Base-by-base conservation (phyloP, 2,797 vertebrate species). In the Glossophaga mutica region DNA sequence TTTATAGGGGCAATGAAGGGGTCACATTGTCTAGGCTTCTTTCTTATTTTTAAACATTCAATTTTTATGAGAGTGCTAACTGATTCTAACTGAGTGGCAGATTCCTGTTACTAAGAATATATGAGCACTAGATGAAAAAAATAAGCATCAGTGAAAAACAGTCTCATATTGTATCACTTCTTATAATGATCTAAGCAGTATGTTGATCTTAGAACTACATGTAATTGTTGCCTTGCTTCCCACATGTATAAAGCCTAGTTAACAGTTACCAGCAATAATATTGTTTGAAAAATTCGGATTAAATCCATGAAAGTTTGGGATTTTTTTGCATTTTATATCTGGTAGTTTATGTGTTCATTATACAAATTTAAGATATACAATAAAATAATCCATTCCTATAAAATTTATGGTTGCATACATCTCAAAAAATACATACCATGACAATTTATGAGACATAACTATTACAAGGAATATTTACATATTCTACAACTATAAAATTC, bases 51-150 rank as follows among this genome's bases (percentile, higher is more conserved):
- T 83, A 67, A 90, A 48, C 34, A 83, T 89, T 90, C 59, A 83
- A 52, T 70, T 84, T 97, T 93, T 87, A 82, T 59, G 29, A 21
- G 32, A 73, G 26, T 24, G 62, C 89, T 96, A 90, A 67, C 9
- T 88, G 76, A 90, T 91, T 90, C 32, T 93, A 91, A 95, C 29
- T 62, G 44, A 95, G 37, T 77, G 39, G 10, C 59, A 84, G 44
- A 87, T 90, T 65, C 65, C 46, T 87, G 44, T 91, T 94, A 65
- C 12, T 32, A 82, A 88, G 59, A 94, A 82, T 94, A 92, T 76
- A 42, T 92, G 46, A 91, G 90, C 19, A 89, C 16, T 85, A 91
- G 86, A 95, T 95, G 9, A 94, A 97, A 97, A 59, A 73, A 67
- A 55, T 52, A 84, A 78, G 9, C 42, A 14, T 84, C 46, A 84